phyloP scores from a whole-genome alignment of 2,888 invertebrate genomes.

The Epinotia nisella region DNA sequence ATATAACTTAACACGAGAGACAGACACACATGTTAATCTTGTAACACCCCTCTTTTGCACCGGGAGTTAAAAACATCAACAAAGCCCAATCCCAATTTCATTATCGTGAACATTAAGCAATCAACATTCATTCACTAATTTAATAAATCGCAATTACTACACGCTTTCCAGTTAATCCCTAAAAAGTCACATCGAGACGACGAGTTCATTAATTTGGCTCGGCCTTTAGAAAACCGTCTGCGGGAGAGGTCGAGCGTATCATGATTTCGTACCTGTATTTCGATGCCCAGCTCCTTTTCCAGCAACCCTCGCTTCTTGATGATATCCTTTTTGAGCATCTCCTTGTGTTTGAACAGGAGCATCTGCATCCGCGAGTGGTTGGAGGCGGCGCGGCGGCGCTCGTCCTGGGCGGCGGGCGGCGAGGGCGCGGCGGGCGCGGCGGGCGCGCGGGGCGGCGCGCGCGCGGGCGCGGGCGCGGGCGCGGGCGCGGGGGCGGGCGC shows the following conservation, averaged over 20 bases:
- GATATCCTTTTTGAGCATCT: conserved; percentile 96
- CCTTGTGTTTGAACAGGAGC: conserved; percentile 94
- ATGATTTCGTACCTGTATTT: conserved; percentile 88
- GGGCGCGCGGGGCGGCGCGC: conserved; percentile 51
- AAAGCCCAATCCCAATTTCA: too few species aligned
- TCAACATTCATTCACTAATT: too few species aligned
- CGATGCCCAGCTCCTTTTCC: conserved; percentile 94
- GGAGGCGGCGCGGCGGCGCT: conserved; percentile 82
- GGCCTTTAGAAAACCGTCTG: too few species aligned
- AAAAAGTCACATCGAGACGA: too few species aligned
- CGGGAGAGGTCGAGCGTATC: background rate
- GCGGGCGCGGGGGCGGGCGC: conserved; percentile 37
- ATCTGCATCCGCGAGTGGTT: conserved; percentile 88
- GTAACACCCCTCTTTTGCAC: too few species aligned
- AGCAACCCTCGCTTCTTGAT: conserved; percentile 94
- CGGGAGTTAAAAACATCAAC: too few species aligned
- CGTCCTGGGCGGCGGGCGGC: conserved; percentile 62
- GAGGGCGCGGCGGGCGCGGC: conserved; percentile 56
- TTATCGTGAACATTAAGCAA: too few species aligned
- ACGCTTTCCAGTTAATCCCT: too few species aligned
- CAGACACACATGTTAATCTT: too few species aligned
- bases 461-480: conserved; percentile 44
- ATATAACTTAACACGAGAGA: too few species aligned
- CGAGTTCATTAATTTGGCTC: too few species aligned
- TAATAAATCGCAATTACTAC: too few species aligned